Evolutionary conservation across 2,888 invertebrate species (phyloP), one percentile per base, ranked within the genome.

Genomic region (Caradrina kadenii): DNA sequence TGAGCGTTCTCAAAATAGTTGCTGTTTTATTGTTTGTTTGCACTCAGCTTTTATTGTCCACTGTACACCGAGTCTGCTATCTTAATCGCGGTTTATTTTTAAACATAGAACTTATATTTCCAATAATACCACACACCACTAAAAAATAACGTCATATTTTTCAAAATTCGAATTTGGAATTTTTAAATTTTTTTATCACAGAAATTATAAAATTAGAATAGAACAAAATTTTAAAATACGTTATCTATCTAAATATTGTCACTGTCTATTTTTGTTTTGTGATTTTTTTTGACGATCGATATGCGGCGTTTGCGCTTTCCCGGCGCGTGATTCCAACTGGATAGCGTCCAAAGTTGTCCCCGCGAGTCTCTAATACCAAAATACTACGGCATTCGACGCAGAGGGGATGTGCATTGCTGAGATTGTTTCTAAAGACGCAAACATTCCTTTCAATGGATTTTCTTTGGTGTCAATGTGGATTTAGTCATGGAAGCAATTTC

Each of bases 321-420:
- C 85, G 84, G 80, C 88, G 88, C 89, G 85, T 87, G 89, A 87
- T 86, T 86, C 86, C 88, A 88, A 95, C 95, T 96, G 95, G 95
- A 94, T 90, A 89, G 87, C 86, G 83, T 94, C 94, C 95, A 95
- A 95, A 93, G 93, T 89, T 94, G 94, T 96, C 95, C 92, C 93
- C 89, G 92, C 93, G 90, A 88, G 86, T 87, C 87, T 92, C 91
- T 87, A 92, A 93, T 93, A 95, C 95, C 90, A 81, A 96, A 95
- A 96, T 95, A 95, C 92, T 87, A 90, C 91, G 90, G 91, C 87
- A 92, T 91, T 88, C 81, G 89, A 83, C 76, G 86, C 92, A 94
- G 91, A 92, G 89, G 94, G 91, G 91, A 91, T 90, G 89, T 73
- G 83, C 88, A 90, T 92, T 91, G 88, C 90, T 84, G 81, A 76